Evolutionary conservation across 92 coral and sea anemone species (phyloP).

Genomic region (Micromussa lordhowensis): DNA sequence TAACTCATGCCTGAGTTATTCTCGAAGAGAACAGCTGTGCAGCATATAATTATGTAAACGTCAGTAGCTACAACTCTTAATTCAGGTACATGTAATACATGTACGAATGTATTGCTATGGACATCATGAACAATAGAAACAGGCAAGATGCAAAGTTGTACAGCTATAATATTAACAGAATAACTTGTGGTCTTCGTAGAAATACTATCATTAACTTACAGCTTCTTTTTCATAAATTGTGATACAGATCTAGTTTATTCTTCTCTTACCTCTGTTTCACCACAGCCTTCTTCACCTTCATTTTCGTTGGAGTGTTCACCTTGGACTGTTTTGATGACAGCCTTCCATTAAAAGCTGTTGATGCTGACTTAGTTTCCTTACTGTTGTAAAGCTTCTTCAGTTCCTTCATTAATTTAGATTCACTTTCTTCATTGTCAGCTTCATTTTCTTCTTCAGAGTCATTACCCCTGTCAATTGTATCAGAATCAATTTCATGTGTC

Average conservation of each 20-base stretch:
- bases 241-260: neutral
- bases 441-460: constrained; percentile 38
- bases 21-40: too few relatives aligned
- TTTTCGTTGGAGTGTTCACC: constrained; percentile 1
- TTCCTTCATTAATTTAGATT: constrained; percentile 63
- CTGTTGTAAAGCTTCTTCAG: constrained; percentile 65
- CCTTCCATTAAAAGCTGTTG: constrained; percentile 4
- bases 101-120: neutral
- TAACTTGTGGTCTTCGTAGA: too few relatives aligned
- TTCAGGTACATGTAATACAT: too few relatives aligned
- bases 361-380: constrained; percentile 29
- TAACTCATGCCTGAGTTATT: too few relatives aligned
- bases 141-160: too few relatives aligned
- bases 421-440: constrained; percentile 32
- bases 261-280: constrained; percentile 4
- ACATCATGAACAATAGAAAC: neutral
- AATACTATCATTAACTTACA: too few relatives aligned
- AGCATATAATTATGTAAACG: too few relatives aligned
- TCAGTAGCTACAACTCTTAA: too few relatives aligned
- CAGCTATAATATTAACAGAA: too few relatives aligned
- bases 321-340: constrained; percentile 27
- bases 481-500: neutral
- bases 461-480: neutral
- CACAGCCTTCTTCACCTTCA: neutral
- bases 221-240: neutral